phyloP scores from a whole-genome alignment of 1,140 invertebrate species.

The Eubasilissa regina region DNA sequence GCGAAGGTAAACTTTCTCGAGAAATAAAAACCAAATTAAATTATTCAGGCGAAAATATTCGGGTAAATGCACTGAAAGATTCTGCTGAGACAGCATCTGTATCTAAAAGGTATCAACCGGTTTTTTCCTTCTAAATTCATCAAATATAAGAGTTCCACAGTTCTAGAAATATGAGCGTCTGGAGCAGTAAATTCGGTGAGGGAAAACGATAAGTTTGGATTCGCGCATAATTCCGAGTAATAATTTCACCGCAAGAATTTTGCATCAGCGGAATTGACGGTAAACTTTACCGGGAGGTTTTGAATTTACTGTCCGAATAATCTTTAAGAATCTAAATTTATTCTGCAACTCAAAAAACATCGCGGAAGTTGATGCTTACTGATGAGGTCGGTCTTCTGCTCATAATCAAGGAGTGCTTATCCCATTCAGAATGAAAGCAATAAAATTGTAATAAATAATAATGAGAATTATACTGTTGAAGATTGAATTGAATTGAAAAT shows the following conservation, averaged over 20 bases:
- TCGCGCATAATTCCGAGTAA: constrained; percentile 19
- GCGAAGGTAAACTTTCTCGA: constrained; percentile 21
- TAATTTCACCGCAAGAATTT: constrained; percentile 21
- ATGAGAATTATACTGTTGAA: too few relatives aligned
- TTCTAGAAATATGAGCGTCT: background rate
- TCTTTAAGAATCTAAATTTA: background rate
- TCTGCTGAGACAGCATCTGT: constrained; percentile 15
- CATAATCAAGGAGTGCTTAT: too few relatives aligned
- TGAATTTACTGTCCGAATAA: constrained; percentile 17
- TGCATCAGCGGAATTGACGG: constrained; percentile 10
- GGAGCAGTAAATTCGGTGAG: background rate
- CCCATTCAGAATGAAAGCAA: too few relatives aligned
- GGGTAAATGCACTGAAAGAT: constrained; percentile 1
- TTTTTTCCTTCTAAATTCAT: constrained; percentile 31
- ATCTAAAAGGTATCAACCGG: background rate
- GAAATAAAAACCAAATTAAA: constrained; percentile 35
- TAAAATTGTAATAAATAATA: too few relatives aligned
- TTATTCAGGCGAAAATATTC: constrained; percentile 31
- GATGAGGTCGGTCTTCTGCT: too few relatives aligned
- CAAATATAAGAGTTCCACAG: constrained; percentile 18
- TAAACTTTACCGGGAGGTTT: constrained; percentile 16
- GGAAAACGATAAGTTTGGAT: constrained; percentile 13
- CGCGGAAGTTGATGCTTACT: too few relatives aligned
- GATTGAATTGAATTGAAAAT: too few relatives aligned
- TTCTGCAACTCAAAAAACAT: background rate